These are phyloP conservation scores for Clarias gariepinus DNA, from an alignment of 2,113 vertebrate genomes.

Conservation along the genomic window DNA sequence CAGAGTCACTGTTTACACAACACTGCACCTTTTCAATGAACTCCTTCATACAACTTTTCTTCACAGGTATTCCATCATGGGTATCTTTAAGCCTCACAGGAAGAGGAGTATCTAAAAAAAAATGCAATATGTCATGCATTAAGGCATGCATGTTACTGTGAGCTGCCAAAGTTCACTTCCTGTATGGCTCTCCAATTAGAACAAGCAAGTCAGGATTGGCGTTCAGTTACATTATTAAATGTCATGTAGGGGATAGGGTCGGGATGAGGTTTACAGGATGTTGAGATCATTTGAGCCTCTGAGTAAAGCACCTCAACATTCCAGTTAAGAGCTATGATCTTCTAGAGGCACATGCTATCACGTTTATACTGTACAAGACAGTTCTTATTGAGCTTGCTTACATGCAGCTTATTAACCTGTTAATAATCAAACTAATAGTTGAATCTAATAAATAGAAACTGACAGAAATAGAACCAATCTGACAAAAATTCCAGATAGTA, in stretches of 20 bases:
- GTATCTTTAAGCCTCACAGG: background rate
- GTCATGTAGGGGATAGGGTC: slow-evolving; percentile 38
- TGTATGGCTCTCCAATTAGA: slow-evolving; percentile 53
- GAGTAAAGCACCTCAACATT: background rate
- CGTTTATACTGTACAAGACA: background rate
- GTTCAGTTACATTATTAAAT: slow-evolving; percentile 50
- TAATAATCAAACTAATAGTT: too few species aligned
- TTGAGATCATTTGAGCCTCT: slow-evolving; percentile 24
- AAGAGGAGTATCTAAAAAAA: slow-evolving; percentile 31
- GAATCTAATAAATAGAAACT: background rate
- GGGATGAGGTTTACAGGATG: slow-evolving; percentile 26
- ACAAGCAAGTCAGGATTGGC: slow-evolving; percentile 39
- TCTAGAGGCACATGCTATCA: too few species aligned
- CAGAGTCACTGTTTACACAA: background rate
- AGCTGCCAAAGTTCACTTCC: slow-evolving; percentile 47
- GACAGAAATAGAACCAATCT: background rate
- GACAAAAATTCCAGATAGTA: background rate
- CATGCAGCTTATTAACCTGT: background rate
- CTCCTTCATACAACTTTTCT: background rate
- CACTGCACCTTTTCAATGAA: slow-evolving; percentile 14
- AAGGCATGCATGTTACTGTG: slow-evolving; percentile 15
- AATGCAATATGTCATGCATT: slow-evolving; percentile 39
- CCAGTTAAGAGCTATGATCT: background rate
- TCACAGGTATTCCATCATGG: background rate
- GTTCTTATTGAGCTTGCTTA: background rate